phyloP scores from a whole-genome alignment of 1,140 invertebrate species.

The Ladona fulva region DNA sequence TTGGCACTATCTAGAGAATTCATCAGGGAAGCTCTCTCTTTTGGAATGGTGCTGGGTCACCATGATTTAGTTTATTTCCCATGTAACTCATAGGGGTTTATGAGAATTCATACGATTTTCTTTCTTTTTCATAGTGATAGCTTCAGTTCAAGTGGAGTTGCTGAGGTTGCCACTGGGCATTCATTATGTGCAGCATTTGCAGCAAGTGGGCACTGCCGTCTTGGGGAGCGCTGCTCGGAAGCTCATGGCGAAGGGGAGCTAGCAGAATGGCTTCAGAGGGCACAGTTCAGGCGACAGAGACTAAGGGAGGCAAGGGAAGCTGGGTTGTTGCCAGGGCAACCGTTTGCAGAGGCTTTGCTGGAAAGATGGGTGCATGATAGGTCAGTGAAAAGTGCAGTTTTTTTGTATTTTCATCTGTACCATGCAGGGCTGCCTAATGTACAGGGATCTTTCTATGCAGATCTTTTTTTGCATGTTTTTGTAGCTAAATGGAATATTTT shows the following conservation, averaged over 20 bases:
- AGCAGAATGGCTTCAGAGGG: neutral
- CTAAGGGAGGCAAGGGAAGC: neutral
- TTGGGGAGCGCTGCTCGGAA: neutral
- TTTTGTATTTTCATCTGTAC: too few species aligned
- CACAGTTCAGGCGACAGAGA: neutral
- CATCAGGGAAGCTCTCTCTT: too few species aligned
- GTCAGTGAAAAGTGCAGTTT: too few species aligned
- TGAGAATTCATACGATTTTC: neutral
- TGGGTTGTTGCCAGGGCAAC: neutral
- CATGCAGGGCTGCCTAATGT: too few species aligned
- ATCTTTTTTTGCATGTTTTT: too few species aligned
- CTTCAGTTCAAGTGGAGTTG: neutral
- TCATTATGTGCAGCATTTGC: constrained; percentile 3
- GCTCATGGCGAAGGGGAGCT: constrained; percentile 1
- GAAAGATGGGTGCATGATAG: constrained; percentile 23
- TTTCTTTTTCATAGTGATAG: neutral
- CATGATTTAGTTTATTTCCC: too few species aligned
- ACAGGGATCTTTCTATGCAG: too few species aligned
- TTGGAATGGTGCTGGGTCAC: too few species aligned
- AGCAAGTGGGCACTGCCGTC: neutral
- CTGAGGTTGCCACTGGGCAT: neutral
- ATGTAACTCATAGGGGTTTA: too few species aligned
- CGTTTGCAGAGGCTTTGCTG: neutral
- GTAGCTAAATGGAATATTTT: too few species aligned
- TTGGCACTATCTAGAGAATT: too few species aligned